Evolutionary conservation across 2,888 invertebrate species (phyloP), one percentile per base, ranked within the genome.

Genomic region (Platypus cylindrus): DNA sequence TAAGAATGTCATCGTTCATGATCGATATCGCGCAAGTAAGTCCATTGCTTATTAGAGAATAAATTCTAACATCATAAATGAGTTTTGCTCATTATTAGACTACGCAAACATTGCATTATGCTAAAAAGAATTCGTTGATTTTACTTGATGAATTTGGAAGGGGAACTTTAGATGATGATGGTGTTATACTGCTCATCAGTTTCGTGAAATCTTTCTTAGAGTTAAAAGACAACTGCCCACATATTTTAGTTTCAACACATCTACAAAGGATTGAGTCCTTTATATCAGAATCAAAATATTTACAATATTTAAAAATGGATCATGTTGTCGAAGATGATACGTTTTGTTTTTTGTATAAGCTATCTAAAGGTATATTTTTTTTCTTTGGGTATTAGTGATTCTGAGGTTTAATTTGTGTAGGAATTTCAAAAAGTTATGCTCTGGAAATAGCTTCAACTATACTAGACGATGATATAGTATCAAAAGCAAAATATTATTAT

Each of bases 111-210:
- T 58, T 86, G 2, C 67, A 72, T 45, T 72, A 73, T 45, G 73
- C 78, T 1, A 71, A 71, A 1, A 56, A 66, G 1, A 63, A 66
- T 41, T 84, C 87, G 0, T 60, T 94, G 3, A 66, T 93, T 1
- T 64, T 93, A 17, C 66, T 91, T 22, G 93, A 94, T 61, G 91
- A 91, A 64, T 87, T 91, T 64, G 91, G 90, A 3, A 78, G 80
- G 57, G 86, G 89, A 39, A 90, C 91, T 2, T 63, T 71, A 1
- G 71, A 77, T 55, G 63, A 69, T 2, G 89, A 89, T 60, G 90
- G 89, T 0, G 59, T 79, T 23, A 70, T 83, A 0, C 59, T 93
- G 18, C 63, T 89, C 13, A 70, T 74, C 0, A 72, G 82, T 0
- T 70, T 73, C 23, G 56, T 90, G 30, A 71, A 72, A 46, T 65